Conservation (phyloP, 2,888 invertebrate species). For the Reticulitermes lucifugus region DNA sequence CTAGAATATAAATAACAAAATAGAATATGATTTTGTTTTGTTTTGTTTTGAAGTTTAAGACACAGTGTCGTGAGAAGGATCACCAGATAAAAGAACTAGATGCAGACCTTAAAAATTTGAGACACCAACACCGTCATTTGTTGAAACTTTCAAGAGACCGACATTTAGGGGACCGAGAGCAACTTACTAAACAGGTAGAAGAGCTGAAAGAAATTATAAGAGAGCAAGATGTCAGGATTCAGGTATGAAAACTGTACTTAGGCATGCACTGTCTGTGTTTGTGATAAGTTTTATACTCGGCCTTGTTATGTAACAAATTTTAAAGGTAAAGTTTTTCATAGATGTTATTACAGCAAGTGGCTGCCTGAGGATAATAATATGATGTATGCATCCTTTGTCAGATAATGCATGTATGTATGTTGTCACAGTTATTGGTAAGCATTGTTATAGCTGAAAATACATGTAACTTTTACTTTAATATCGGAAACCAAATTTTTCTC, state of each 20-base stretch:
- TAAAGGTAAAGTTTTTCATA: background rate
- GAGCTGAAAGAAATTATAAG: slow-evolving; percentile 62
- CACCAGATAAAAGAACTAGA: slow-evolving; percentile 75
- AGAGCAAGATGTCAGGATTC: slow-evolving; percentile 63
- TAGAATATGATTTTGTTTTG: background rate
- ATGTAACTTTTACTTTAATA: too few species aligned
- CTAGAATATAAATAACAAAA: too few species aligned
- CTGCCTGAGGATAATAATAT: too few species aligned
- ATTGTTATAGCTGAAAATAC: too few species aligned
- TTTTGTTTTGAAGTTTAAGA: slow-evolving; percentile 54
- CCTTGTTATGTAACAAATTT: background rate
- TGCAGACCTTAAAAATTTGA: slow-evolving; percentile 72
- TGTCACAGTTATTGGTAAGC: too few species aligned
- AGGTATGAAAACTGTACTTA: slow-evolving; percentile 57
- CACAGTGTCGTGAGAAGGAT: slow-evolving; percentile 55
- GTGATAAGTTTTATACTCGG: background rate
- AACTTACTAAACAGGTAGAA: slow-evolving; percentile 71
- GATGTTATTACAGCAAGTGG: background rate
- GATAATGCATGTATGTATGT: too few species aligned
- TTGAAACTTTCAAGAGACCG: slow-evolving; percentile 76
- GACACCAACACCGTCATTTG: slow-evolving; percentile 78
- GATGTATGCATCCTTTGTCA: too few species aligned
- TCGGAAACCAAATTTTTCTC: background rate
- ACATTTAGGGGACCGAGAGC: slow-evolving; percentile 79
- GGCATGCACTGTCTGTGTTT: background rate